Conservation (phyloP, 2,888 invertebrate species). For the Graphium colonna region DNA sequence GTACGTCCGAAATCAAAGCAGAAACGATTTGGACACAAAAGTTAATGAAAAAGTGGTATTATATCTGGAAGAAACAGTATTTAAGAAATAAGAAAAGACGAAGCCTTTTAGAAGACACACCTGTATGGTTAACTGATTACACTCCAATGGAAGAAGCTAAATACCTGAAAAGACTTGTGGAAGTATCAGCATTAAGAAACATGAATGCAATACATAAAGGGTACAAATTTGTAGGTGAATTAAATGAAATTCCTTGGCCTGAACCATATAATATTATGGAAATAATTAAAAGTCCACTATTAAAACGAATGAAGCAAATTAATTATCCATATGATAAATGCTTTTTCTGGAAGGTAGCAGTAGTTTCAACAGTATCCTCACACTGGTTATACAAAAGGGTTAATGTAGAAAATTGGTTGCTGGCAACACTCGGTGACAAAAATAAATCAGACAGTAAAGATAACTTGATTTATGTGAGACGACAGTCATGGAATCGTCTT, state of each 20-base stretch:
- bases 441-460: conserved; percentile 51
- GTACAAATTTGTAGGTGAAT: conserved; percentile 59
- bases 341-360: conserved; percentile 82
- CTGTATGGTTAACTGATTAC: conserved; percentile 63
- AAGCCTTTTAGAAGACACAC: conserved; percentile 60
- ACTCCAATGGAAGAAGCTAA: conserved; percentile 59
- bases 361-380: conserved; percentile 76
- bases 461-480: conserved; percentile 58
- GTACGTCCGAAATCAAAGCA: conserved; percentile 56
- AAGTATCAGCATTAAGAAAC: conserved; percentile 53
- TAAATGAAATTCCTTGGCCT: conserved; percentile 49
- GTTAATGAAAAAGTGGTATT: conserved; percentile 61
- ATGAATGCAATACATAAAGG: conserved; percentile 67
- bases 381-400: conserved; percentile 65
- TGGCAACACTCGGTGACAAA: conserved; percentile 65
- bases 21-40: conserved; percentile 54
- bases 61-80: conserved; percentile 57
- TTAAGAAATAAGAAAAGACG: conserved; percentile 57
- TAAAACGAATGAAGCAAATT: conserved; percentile 72
- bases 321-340: conserved; percentile 62
- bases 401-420: conserved; percentile 68
- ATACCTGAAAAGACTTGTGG: conserved; percentile 47
- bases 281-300: conserved; percentile 63
- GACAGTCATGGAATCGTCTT: conserved; percentile 69
- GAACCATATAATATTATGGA: conserved; percentile 64